phyloP scores from a whole-genome alignment of 2,888 invertebrate species.

The Drosophila quinaria region DNA sequence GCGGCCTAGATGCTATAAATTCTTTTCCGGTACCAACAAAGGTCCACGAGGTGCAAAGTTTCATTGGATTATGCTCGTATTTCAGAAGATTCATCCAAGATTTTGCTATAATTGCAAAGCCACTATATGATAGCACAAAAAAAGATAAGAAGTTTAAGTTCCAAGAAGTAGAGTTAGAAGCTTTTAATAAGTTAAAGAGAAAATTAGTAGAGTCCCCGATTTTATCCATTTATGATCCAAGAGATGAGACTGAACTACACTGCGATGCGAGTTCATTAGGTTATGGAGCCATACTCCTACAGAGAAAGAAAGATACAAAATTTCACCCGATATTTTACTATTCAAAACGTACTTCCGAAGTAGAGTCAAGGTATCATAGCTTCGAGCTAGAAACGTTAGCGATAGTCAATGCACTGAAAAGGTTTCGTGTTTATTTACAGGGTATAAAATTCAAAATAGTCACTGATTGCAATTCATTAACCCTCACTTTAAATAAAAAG shows the following conservation, averaged over 20 bases:
- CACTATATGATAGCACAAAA: conserved; percentile 32
- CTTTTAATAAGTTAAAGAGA: conserved; percentile 22
- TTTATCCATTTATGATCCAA: conserved; percentile 4
- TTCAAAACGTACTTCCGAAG: conserved; percentile 20
- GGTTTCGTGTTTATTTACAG: conserved; percentile 11
- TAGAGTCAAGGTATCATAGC: conserved; percentile 6
- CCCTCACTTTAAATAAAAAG: not conserved
- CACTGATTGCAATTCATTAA: conserved; percentile 8
- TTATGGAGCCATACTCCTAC: conserved; percentile 22
- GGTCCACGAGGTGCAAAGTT: not conserved
- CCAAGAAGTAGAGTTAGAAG: conserved; percentile 11
- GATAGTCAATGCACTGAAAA: not conserved
- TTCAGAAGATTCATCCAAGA: conserved; percentile 37
- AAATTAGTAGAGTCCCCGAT: conserved; percentile 22
- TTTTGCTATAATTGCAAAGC: conserved; percentile 37
- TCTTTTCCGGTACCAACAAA: too few relatives aligned
- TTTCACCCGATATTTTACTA: conserved; percentile 22
- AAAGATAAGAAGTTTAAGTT: conserved; percentile 28
- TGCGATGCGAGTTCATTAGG: conserved; percentile 21
- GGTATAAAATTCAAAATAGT: conserved; percentile 17
- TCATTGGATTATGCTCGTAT: conserved; percentile 35
- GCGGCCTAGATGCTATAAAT: too few relatives aligned
- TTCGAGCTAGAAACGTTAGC: conserved; percentile 15
- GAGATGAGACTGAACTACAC: conserved; percentile 11
- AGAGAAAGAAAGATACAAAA: conserved; percentile 13